Percentiles rank a stretch among this genome's conserved stretches.
Conservation (phyloP, 1,140 invertebrate genomes). For the Parasteatoda tepidariorum region DNA sequence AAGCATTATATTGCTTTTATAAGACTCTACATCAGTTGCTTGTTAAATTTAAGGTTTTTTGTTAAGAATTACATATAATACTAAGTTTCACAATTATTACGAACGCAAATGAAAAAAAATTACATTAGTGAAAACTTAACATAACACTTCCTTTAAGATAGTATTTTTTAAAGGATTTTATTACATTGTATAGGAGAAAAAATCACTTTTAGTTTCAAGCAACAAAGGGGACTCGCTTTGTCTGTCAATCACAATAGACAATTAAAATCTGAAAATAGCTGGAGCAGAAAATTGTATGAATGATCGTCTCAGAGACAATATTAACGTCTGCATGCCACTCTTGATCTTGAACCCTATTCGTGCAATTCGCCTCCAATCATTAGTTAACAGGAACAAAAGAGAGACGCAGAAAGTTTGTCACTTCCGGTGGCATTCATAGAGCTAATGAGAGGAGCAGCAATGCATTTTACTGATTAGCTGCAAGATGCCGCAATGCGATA, state of each 20-base stretch:
- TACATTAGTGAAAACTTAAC: too few relatives aligned
- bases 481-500: conserved; percentile 19
- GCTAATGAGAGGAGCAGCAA: conserved; percentile 7
- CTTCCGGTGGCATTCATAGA: conserved; percentile 26
- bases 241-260: too few relatives aligned
- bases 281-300: conserved; percentile 22
- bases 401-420: background rate
- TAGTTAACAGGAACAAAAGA: conserved; percentile 2
- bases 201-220: too few relatives aligned
- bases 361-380: background rate
- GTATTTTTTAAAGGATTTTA: too few relatives aligned
- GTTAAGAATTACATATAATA: too few relatives aligned
- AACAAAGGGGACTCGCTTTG: background rate
- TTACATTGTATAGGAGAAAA: too few relatives aligned
- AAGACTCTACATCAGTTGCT: too few relatives aligned
- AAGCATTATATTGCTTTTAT: too few relatives aligned
- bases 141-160: too few relatives aligned
- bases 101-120: too few relatives aligned
- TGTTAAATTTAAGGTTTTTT: too few relatives aligned
- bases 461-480: background rate
- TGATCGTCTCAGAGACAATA: background rate
- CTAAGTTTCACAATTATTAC: too few relatives aligned
- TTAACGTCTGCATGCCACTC: background rate
- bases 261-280: background rate
- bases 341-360: conserved; percentile 15